Conservation (phyloP, 2,888 invertebrate genomes). For the Seira ritae region DNA sequence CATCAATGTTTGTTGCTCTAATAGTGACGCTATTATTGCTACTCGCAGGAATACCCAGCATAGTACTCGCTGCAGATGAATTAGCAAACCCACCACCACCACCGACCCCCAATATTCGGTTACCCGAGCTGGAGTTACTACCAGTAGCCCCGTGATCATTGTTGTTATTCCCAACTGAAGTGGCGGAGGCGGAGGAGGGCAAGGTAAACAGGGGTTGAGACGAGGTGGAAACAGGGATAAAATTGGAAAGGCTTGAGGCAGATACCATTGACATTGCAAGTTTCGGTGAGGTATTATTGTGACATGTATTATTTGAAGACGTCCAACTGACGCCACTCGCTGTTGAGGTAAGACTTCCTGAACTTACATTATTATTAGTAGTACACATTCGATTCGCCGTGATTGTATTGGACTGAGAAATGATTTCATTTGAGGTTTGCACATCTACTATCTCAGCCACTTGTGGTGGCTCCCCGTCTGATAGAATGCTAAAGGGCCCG, state of each 20-base stretch:
- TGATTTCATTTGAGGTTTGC: conserved; percentile 59
- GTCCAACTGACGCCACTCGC: conserved; percentile 31
- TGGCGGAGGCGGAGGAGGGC: too few species aligned
- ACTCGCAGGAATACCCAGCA: conserved; percentile 51
- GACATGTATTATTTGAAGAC: too few species aligned
- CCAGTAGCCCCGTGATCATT: too few species aligned
- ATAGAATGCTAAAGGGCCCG: conserved; percentile 69
- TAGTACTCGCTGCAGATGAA: conserved; percentile 41
- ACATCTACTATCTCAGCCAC: conserved; percentile 72
- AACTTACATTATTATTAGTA: neutral
- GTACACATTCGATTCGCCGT: neutral
- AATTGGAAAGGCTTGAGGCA: too few species aligned
- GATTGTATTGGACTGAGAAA: neutral
- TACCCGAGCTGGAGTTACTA: neutral
- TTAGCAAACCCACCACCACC: conserved; percentile 46
- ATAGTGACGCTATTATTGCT: conserved; percentile 56
- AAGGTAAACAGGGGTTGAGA: too few species aligned
- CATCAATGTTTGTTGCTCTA: conserved; percentile 63
- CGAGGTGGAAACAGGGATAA: too few species aligned
- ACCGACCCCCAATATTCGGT: neutral
- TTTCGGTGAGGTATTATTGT: too few species aligned
- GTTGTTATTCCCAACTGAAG: too few species aligned
- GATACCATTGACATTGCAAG: too few species aligned
- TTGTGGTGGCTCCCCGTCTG: conserved; percentile 67
- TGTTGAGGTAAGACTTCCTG: conserved; percentile 24